Conservation (phyloP, 2,888 invertebrate genomes). For the Romanomermis culicivorax region DNA sequence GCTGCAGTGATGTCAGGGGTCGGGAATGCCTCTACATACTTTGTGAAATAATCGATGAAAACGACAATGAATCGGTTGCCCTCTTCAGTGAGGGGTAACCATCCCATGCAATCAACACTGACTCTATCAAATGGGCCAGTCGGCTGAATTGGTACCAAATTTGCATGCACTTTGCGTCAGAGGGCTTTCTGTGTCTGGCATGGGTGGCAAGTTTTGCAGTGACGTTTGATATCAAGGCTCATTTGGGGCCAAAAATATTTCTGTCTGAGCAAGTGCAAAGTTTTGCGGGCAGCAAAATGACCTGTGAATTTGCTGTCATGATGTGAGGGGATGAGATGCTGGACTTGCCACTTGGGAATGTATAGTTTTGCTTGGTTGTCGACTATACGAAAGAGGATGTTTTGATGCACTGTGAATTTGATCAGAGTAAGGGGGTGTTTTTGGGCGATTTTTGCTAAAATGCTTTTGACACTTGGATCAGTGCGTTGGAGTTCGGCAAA, state of each 20-base stretch:
- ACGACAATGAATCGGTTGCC: slow-evolving; percentile 16
- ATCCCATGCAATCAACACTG: slow-evolving; percentile 16
- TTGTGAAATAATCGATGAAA: slow-evolving; percentile 14
- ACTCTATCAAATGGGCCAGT: slow-evolving; percentile 15
- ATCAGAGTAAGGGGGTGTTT: too few species aligned
- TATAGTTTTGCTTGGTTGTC: too few species aligned
- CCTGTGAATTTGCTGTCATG: background rate
- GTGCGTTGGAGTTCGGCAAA: too few species aligned
- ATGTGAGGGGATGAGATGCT: background rate
- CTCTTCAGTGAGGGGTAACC: slow-evolving; percentile 11
- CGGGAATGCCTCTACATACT: slow-evolving; percentile 18
- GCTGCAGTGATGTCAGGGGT: slow-evolving; percentile 22
- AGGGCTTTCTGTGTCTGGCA: background rate
- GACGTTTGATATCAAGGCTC: background rate
- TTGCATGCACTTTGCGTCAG: background rate
- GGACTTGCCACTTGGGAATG: too few species aligned
- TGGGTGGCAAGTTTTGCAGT: background rate
- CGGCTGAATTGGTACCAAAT: slow-evolving; percentile 9
- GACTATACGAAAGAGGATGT: too few species aligned
- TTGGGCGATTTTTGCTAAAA: too few species aligned
- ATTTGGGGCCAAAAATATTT: background rate
- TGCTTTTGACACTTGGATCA: too few species aligned
- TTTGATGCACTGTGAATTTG: too few species aligned
- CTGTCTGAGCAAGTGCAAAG: background rate
- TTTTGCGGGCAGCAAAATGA: background rate